phyloP scores from a whole-genome alignment of 2,797 vertebrate species.

The Simalia tracyae region DNA sequence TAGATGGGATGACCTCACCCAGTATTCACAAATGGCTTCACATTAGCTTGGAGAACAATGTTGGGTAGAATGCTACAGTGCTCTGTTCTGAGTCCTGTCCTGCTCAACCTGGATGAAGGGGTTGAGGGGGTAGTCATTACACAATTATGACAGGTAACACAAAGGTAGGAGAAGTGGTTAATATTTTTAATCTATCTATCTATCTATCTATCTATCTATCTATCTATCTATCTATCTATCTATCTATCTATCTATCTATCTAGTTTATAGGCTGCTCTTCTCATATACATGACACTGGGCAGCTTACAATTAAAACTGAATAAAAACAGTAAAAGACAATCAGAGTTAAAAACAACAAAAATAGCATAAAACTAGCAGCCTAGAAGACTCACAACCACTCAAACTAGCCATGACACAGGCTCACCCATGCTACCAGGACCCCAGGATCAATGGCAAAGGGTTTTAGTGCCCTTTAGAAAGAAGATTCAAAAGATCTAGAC shows the following conservation, averaged over 20 bases:
- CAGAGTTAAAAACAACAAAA: background rate
- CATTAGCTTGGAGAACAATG: background rate
- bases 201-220: background rate
- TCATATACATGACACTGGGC: background rate
- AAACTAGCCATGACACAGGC: too few relatives aligned
- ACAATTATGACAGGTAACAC: background rate
- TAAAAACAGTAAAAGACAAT: background rate
- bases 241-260: background rate
- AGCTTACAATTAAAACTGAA: background rate
- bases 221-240: background rate
- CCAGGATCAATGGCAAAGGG: too few relatives aligned
- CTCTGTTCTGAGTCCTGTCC: background rate
- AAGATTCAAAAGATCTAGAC: too few relatives aligned
- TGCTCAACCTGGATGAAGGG: background rate
- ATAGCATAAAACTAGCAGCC: background rate
- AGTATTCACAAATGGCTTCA: background rate
- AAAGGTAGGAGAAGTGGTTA: background rate
- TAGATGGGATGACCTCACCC: background rate
- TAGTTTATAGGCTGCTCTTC: background rate
- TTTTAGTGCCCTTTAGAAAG: too few relatives aligned
- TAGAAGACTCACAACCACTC: too few relatives aligned
- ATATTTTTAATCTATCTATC: background rate
- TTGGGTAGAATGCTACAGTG: background rate
- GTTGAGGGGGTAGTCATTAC: background rate
- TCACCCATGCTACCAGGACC: too few relatives aligned